A percentile compares a stretch with the other conserved stretches of the same genome.
These are phyloP conservation scores for Agonopterix heracliana DNA, from an alignment of 2,888 invertebrate species.

Conservation along the genomic window DNA sequence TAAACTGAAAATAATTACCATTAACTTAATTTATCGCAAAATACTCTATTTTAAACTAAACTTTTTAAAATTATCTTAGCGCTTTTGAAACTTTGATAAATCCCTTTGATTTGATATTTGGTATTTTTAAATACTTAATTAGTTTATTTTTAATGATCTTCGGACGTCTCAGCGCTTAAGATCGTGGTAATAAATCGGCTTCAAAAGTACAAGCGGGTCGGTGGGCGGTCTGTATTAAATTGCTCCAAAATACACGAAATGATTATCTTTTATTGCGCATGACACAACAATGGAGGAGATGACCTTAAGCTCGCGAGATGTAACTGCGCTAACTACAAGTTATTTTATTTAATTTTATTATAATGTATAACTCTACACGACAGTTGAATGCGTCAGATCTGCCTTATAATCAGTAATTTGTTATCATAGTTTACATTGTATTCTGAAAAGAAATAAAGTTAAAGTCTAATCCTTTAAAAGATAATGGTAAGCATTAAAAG, in stretches of 20 bases:
- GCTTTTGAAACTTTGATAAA: not conserved
- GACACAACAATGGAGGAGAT: constrained; percentile 62
- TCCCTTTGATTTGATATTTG: not conserved
- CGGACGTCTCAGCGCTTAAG: not conserved
- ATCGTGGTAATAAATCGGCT: not conserved
- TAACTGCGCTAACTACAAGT: constrained; percentile 35
- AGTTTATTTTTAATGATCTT: not conserved
- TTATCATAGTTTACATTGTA: too few relatives aligned
- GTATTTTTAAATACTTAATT: too few relatives aligned
- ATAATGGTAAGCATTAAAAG: constrained; percentile 18
- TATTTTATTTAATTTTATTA: constrained; percentile 32
- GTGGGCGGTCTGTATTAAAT: constrained; percentile 54
- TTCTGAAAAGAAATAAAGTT: too few relatives aligned
- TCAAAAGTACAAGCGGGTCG: not conserved
- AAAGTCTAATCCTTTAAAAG: constrained; percentile 16
- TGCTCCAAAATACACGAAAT: constrained; percentile 65
- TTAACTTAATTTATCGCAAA: too few relatives aligned
- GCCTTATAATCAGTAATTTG: too few relatives aligned
- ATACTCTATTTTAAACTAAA: too few relatives aligned
- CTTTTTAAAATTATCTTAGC: not conserved
- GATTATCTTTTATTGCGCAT: constrained; percentile 62
- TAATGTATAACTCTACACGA: not conserved
- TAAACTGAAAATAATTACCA: too few relatives aligned
- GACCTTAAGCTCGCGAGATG: constrained; percentile 55
- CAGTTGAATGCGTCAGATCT: not conserved